Conservation (phyloP, 1,140 invertebrate species). For the Chelonus insularis region DNA sequence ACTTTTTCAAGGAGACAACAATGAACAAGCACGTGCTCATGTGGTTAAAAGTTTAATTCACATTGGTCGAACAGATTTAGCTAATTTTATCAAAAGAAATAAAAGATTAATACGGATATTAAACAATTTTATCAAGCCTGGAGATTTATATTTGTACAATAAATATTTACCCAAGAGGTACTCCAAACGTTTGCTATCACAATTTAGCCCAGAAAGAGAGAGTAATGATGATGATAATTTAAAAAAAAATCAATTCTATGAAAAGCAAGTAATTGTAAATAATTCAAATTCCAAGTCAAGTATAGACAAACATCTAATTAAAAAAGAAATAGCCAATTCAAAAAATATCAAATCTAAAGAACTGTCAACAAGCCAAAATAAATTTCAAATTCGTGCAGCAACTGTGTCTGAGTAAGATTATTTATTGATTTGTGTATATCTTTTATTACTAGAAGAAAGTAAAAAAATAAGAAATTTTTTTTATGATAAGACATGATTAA, state of each 20-base stretch:
- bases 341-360: background rate
- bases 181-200: background rate
- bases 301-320: no score
- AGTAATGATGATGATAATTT: background rate
- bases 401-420: no score
- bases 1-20: conserved; percentile 13
- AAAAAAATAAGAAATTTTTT: no score
- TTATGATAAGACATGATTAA: no score
- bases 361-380: no score
- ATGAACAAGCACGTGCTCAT: conserved; percentile 12
- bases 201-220: background rate
- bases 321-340: no score
- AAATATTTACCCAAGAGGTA: background rate
- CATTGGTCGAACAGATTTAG: conserved; percentile 25
- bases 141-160: background rate
- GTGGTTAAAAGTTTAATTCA: conserved; percentile 13
- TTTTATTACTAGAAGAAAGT: no score
- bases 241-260: background rate
- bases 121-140: conserved; percentile 2
- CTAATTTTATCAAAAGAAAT: conserved; percentile 28
- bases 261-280: no score
- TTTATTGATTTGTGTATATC: no score
- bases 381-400: no score
- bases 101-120: conserved; percentile 15
- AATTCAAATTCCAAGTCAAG: no score